These are phyloP conservation scores for Pentamera pediparva DNA, from an alignment of 53 echinoderm and acorn worm species.

Conservation along the genomic window DNA sequence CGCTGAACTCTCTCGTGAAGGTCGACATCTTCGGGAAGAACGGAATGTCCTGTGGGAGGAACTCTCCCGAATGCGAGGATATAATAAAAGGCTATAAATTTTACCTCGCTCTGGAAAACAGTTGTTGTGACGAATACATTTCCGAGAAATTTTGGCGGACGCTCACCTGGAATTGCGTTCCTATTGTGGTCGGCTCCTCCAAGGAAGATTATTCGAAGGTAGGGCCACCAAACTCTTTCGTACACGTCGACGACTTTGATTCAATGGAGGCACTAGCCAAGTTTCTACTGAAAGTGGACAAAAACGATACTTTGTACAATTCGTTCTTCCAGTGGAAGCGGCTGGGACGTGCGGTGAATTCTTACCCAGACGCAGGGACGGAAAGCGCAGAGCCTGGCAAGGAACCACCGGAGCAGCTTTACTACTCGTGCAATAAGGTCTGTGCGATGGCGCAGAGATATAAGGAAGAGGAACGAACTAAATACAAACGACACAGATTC, in stretches of 20 bases:
- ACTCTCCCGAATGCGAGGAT: constrained; percentile 4
- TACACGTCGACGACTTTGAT: constrained; percentile 18
- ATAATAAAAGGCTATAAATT: constrained; percentile 19
- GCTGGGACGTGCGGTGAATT: background rate
- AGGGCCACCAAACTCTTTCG: constrained; percentile 29
- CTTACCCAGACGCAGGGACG: constrained; percentile 7
- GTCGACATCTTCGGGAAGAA: constrained; percentile 6
- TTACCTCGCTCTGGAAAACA: constrained; percentile 32
- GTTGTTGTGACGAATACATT: constrained; percentile 27
- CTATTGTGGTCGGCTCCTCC: constrained; percentile 10
- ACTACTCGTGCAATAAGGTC: constrained; percentile 3
- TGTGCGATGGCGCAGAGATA: constrained; percentile 8
- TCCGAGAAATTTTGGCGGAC: constrained; percentile 28
- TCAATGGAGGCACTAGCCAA: constrained; percentile 9
- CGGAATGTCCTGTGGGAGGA: background rate
- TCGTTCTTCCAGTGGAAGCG: constrained; percentile 14
- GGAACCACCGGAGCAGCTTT: background rate
- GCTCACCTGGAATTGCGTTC: constrained; percentile 9
- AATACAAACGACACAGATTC: background rate
- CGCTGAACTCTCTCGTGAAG: background rate
- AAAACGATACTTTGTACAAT: constrained; percentile 5
- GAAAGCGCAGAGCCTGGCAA: background rate
- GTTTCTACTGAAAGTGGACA: constrained; percentile 1
- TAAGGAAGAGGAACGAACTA: background rate
- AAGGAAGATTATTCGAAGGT: background rate